phyloP scores from a whole-genome alignment of 2,113 vertebrate genomes.

The Sturnus vulgaris region DNA sequence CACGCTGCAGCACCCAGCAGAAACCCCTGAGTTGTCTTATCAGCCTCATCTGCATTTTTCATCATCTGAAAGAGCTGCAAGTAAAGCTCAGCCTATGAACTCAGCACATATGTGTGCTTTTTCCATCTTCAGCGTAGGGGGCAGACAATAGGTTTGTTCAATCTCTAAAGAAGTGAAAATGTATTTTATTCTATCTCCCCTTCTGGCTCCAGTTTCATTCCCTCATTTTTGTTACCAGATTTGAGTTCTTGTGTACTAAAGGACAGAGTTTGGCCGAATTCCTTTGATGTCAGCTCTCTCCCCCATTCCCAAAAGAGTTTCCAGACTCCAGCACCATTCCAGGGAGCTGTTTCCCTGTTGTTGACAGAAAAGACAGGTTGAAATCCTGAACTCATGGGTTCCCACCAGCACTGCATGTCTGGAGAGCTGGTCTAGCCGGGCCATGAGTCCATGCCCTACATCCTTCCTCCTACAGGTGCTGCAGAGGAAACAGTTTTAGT shows the following conservation, averaged over 20 bases:
- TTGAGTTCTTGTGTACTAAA: not conserved
- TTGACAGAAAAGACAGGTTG: not conserved
- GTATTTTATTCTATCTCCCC: not conserved
- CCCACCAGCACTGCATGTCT: accelerated
- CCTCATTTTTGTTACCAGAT: constrained; percentile 22
- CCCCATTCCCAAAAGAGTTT: not conserved
- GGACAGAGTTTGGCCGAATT: not conserved
- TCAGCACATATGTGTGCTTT: not conserved
- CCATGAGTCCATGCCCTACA: accelerated
- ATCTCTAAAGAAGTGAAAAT: not conserved
- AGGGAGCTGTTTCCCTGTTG: not conserved
- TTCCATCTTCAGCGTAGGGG: not conserved
- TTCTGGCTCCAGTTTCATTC: not conserved
- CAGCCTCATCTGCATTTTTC: constrained; percentile 17
- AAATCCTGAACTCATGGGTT: not conserved
- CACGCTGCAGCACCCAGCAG: not conserved
- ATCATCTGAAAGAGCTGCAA: constrained; percentile 14
- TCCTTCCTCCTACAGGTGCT: not conserved
- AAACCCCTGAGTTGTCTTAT: not conserved
- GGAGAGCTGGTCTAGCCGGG: not conserved
- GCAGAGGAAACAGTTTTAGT: accelerated
- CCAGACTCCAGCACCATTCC: not conserved
- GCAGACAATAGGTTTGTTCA: not conserved
- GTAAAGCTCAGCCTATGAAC: not conserved
- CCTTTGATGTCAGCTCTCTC: not conserved